A percentile compares a stretch with the other conserved stretches of the same genome.
Evolutionary conservation across 2,797 vertebrate species (phyloP).

Genomic region (Acomys russatus): DNA sequence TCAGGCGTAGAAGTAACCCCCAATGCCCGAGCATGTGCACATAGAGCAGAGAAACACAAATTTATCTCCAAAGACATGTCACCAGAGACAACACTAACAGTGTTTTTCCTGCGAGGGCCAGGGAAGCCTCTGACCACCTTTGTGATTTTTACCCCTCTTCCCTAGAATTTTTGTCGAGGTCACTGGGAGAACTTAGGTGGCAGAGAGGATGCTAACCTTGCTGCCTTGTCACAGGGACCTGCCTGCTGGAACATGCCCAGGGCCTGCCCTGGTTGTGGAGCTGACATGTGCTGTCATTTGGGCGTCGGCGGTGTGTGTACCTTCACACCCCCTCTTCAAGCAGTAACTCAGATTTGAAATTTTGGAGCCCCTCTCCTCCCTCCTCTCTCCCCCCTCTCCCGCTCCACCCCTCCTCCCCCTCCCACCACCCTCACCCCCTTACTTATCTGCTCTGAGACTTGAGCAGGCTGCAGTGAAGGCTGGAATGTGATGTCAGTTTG

Average conservation of each 20-base stretch:
- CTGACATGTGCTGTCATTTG: neutral
- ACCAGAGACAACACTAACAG: accelerated
- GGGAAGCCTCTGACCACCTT: neutral
- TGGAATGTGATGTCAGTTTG: neutral
- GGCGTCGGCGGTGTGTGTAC: neutral
- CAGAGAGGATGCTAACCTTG: constrained; percentile 77
- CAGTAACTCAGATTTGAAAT: neutral
- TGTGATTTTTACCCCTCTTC: constrained; percentile 28
- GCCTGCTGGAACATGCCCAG: constrained; percentile 87
- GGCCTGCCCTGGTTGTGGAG: constrained; percentile 50
- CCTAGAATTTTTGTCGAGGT: constrained; percentile 74
- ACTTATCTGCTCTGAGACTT: neutral
- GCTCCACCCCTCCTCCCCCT: neutral
- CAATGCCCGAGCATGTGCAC: accelerated
- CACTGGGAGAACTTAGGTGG: constrained; percentile 69
- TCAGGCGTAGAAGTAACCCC: neutral
- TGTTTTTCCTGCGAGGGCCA: neutral
- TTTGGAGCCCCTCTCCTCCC: neutral
- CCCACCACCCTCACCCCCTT: no score
- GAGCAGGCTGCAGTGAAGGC: neutral
- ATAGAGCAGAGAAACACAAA: neutral
- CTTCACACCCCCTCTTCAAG: neutral
- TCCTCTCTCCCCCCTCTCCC: no score
- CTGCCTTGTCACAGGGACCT: constrained; percentile 83
- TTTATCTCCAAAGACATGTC: neutral